Evolutionary conservation across 1,140 invertebrate genomes (phyloP), one percentile per base, ranked within the genome.

Genomic region (Riptortus pedestris): DNA sequence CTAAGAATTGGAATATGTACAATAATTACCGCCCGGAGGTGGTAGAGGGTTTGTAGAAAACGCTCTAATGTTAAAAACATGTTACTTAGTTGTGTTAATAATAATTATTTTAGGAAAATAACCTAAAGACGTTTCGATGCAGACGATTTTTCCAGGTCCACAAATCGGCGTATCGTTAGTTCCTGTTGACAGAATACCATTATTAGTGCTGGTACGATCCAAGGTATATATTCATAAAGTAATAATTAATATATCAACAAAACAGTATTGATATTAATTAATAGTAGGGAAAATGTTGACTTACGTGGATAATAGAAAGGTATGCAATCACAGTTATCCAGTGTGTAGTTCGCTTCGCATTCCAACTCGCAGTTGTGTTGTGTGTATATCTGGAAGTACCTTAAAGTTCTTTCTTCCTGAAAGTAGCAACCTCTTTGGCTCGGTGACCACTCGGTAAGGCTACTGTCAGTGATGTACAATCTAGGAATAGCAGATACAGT

Each of bases 341-440:
- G 38, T 0, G 66, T 60, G 12, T 12, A 11, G 33, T 77, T 76
- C 4, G 71, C 65, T n/a, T 71, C 60, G 62, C 76, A 77, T 63
- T 77, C 76, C 9, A 74, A 31, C 11, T 71, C 59, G 60, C 76
- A 77, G 55, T 77, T 75, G 11, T 65, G 65, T 52, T 72, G 68
- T 0, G 73, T 72, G 59, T 77, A 77, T 16, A 71, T 65, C 28
- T 81, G 78, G 68, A 81, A 87, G 70, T 79, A 85, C 47, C 75
- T 76, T 24, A 86, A 73, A 43, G 76, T 74, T 16, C 81, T 78
- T 69, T 85, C 84, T 14, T 72, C 72, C 51, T 78, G 77, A 31
- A 85, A 82, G 72, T 78, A 85, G 67, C 84, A 85, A 14, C 67
- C 65, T 29, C 70, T 62, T 22, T 67, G 33, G 5, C 38, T 11